A percentile compares a stretch with the other conserved stretches of the same genome.
phyloP scores from a whole-genome alignment of 2,888 invertebrate genomes.

The Osmoderma eremita region DNA sequence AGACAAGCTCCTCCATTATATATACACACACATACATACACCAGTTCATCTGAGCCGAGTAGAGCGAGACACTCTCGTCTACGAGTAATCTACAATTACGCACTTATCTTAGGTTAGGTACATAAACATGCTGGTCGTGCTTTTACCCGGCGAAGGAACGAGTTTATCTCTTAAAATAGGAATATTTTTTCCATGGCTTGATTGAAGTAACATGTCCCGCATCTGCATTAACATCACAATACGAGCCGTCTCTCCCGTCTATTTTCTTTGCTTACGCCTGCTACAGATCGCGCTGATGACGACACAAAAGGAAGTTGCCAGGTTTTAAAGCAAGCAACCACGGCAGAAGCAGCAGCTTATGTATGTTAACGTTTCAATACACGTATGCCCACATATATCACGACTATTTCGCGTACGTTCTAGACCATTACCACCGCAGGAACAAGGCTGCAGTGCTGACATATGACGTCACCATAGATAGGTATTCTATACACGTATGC shows the following conservation, averaged over 20 bases:
- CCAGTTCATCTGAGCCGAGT: neutral
- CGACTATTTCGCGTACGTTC: too few species aligned
- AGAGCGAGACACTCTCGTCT: neutral
- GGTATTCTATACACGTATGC: too few species aligned
- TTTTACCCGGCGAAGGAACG: slow-evolving; percentile 17
- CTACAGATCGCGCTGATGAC: too few species aligned
- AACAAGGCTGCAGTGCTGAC: too few species aligned
- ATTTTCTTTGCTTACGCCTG: neutral
- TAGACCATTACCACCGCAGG: too few species aligned
- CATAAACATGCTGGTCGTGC: slow-evolving; percentile 31
- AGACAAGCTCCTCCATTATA: neutral
- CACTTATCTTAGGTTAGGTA: slow-evolving; percentile 29
- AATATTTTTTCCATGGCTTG: slow-evolving; percentile 29
- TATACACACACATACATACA: too few species aligned
- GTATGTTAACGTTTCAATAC: too few species aligned
- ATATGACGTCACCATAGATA: too few species aligned
- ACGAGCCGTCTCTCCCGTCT: slow-evolving; percentile 1
- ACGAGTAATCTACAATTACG: slow-evolving; percentile 33
- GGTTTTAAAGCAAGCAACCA: too few species aligned
- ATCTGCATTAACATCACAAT: slow-evolving; percentile 37
- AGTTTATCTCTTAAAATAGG: slow-evolving; percentile 35
- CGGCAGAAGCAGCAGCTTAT: too few species aligned
- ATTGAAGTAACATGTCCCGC: slow-evolving; percentile 36
- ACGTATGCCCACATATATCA: too few species aligned
- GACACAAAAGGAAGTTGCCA: too few species aligned